Percentiles rank a stretch among this genome's conserved stretches.
phyloP scores from a whole-genome alignment of 53 echinoderm and acorn worm genomes.

The Crossaster papposus region DNA sequence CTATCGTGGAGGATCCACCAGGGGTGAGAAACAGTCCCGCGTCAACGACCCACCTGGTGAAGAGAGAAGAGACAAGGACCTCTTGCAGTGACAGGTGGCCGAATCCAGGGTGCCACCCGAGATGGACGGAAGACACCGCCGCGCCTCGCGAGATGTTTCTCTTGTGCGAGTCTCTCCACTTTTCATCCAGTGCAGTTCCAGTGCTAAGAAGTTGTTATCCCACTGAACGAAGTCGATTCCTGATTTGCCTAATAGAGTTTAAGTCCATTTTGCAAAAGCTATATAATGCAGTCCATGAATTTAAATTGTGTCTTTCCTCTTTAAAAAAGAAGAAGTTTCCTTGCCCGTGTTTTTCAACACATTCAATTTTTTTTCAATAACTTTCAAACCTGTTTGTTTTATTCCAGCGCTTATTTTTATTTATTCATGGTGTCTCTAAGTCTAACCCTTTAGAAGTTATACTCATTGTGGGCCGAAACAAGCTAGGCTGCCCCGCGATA shows the following conservation, averaged over 20 bases:
- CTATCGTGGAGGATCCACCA: slow-evolving; percentile 19
- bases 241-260: slow-evolving; percentile 21
- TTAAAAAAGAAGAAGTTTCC: too few relatives aligned
- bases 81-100: slow-evolving; percentile 52
- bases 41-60: slow-evolving; percentile 43
- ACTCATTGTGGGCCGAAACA: too few relatives aligned
- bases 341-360: too few relatives aligned
- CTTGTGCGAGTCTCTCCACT: background rate
- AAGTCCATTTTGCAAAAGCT: background rate
- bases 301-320: background rate
- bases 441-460: too few relatives aligned
- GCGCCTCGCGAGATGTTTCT: background rate
- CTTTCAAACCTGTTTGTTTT: too few relatives aligned
- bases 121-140: slow-evolving; percentile 2
- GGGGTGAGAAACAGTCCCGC: background rate
- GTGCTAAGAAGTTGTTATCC: background rate
- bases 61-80: slow-evolving; percentile 44
- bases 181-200: background rate
- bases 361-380: too few relatives aligned
- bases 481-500: too few relatives aligned
- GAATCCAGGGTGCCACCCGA: slow-evolving; percentile 37
- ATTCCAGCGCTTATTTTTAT: too few relatives aligned
- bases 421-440: too few relatives aligned
- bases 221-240: slow-evolving; percentile 3
- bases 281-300: background rate